Conservation (phyloP, 2,797 vertebrate species). For the Rhinoraja longicauda region DNA sequence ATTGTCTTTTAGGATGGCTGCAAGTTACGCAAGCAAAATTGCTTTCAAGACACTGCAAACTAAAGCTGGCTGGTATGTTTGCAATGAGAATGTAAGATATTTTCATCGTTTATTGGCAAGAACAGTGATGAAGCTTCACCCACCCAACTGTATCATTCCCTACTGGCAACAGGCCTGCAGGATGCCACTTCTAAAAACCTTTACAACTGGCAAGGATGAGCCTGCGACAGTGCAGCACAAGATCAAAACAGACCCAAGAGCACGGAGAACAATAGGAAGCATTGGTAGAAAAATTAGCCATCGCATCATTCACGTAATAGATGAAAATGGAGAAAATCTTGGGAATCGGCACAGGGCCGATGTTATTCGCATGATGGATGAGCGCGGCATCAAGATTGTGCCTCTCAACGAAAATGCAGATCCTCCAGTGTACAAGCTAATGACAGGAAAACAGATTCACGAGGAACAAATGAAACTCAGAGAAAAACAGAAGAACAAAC, state of each 20-base stretch:
- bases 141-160: background rate
- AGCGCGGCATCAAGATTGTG: slow-evolving; percentile 70
- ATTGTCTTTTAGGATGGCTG: slow-evolving; percentile 63
- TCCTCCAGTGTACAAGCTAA: slow-evolving; percentile 76
- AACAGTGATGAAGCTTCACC: slow-evolving; percentile 34
- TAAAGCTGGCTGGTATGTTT: slow-evolving; percentile 43
- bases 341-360: slow-evolving; percentile 73
- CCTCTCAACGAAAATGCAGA: slow-evolving; percentile 54
- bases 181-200: slow-evolving; percentile 42
- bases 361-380: slow-evolving; percentile 70
- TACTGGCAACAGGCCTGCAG: slow-evolving; percentile 37
- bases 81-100: background rate
- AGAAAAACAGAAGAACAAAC: slow-evolving; percentile 61
- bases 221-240: slow-evolving; percentile 44
- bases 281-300: slow-evolving; percentile 74
- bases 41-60: slow-evolving; percentile 51
- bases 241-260: slow-evolving; percentile 47
- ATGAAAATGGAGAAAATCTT: slow-evolving; percentile 65
- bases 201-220: slow-evolving; percentile 45
- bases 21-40: slow-evolving; percentile 59
- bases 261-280: slow-evolving; percentile 52
- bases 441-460: slow-evolving; percentile 79
- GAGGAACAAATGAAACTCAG: slow-evolving; percentile 70
- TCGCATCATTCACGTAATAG: slow-evolving; percentile 64
- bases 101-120: slow-evolving; percentile 33